These are phyloP conservation scores for Prenolepis imparis DNA, from an alignment of 2,888 invertebrate genomes.

Conservation along the genomic window DNA sequence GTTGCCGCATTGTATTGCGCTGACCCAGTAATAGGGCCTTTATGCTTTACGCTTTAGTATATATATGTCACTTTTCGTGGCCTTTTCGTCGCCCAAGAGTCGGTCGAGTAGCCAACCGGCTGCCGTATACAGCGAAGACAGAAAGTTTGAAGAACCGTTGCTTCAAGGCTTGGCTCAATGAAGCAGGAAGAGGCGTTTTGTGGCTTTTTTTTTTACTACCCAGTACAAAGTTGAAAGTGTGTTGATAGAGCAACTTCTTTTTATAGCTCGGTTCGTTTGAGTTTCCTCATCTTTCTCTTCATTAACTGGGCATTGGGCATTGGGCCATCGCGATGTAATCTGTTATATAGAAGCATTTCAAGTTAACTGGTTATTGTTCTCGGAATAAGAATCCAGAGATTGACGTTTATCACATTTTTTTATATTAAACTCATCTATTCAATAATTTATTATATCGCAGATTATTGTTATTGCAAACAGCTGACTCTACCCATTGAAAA, in stretches of 20 bases:
- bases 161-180: conserved; percentile 39
- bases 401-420: neutral
- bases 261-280: neutral
- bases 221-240: conserved; percentile 36
- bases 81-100: conserved; percentile 31
- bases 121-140: conserved; percentile 12
- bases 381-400: neutral
- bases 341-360: neutral
- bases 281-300: conserved; percentile 16
- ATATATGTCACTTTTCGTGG: conserved; percentile 10
- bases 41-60: conserved; percentile 22
- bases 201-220: conserved; percentile 37
- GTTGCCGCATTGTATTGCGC: neutral
- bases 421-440: neutral
- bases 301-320: conserved; percentile 1
- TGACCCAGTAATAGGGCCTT: conserved; percentile 29
- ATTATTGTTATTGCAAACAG: neutral
- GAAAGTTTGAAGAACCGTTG: conserved; percentile 59
- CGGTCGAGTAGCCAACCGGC: conserved; percentile 51
- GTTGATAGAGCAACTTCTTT: conserved; percentile 33
- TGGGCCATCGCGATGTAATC: neutral
- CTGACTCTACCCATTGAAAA: neutral
- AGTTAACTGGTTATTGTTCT: neutral
- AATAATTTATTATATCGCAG: neutral
- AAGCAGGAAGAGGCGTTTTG: conserved; percentile 53